Conservation (phyloP, 2,113 vertebrate genomes). For the Lota lota region DNA sequence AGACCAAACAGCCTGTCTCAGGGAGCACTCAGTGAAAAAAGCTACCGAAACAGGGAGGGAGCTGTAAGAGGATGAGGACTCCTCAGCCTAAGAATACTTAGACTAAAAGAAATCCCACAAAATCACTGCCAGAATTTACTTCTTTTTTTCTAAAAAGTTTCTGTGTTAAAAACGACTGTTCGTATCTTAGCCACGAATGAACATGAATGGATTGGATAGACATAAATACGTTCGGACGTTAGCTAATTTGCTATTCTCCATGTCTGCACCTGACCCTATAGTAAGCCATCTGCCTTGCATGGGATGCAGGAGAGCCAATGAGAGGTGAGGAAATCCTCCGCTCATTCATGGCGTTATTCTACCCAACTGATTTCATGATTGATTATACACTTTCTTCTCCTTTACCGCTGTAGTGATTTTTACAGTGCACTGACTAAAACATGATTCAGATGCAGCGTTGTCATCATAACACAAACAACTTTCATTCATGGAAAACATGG, state of each 20-base stretch:
- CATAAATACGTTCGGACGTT: slow-evolving; percentile 30
- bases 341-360: slow-evolving; percentile 33
- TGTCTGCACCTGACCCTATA: slow-evolving; percentile 63
- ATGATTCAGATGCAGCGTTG: no score
- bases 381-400: slow-evolving; percentile 19
- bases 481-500: no score
- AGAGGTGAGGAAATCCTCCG: slow-evolving; percentile 26
- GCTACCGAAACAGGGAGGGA: slow-evolving; percentile 46
- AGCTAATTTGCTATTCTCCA: slow-evolving; percentile 62
- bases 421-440: neutral
- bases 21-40: slow-evolving; percentile 66
- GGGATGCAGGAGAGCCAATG: neutral
- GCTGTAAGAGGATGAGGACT: slow-evolving; percentile 50
- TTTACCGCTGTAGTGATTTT: neutral
- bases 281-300: slow-evolving; percentile 57
- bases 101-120: slow-evolving; percentile 38
- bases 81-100: slow-evolving; percentile 41
- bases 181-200: neutral
- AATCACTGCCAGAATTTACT: slow-evolving; percentile 33
- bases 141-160: neutral
- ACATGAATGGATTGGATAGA: slow-evolving; percentile 4
- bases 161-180: slow-evolving; percentile 1
- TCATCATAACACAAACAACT: slow-evolving; percentile 3
- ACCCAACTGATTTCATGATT: slow-evolving; percentile 32
- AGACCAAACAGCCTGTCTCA: slow-evolving; percentile 72